Evolutionary conservation across 2,888 invertebrate genomes (phyloP).

Genomic region (Acrocyrtus sp.): DNA sequence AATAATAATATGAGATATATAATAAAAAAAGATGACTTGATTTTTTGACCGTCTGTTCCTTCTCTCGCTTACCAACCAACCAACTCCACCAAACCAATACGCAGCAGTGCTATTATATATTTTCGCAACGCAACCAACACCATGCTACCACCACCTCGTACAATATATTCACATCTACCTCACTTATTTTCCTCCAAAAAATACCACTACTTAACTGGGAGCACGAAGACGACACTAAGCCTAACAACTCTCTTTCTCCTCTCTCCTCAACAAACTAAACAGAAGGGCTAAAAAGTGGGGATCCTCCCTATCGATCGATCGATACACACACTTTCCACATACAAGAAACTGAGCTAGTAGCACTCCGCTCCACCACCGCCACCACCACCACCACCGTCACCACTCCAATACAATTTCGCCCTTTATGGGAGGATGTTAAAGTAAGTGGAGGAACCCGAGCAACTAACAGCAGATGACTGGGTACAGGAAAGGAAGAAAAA

Average conservation of each 20-base stretch:
- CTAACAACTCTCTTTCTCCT: conserved; percentile 28
- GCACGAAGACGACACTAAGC: conserved; percentile 46
- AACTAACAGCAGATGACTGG: conserved; percentile 51
- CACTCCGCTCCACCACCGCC: not conserved
- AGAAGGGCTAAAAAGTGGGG: conserved; percentile 57
- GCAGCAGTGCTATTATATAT: conserved; percentile 5
- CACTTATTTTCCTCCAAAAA: conserved; percentile 5
- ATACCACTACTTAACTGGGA: conserved; percentile 35
- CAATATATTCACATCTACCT: conserved; percentile 17
- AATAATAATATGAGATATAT: conserved; percentile 21
- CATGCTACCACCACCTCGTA: conserved; percentile 3
- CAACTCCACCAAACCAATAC: not conserved
- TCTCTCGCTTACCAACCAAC: conserved; percentile 19
- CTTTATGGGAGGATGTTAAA: conserved; percentile 32
- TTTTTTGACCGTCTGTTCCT: conserved; percentile 52
- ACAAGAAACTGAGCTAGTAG: conserved; percentile 15
- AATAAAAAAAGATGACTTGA: conserved; percentile 40
- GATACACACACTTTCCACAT: conserved; percentile 42
- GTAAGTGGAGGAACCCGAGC: conserved; percentile 46
- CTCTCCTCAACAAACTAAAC: conserved; percentile 36
- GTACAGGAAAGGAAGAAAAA: conserved; percentile 16
- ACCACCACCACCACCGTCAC: conserved; percentile 1
- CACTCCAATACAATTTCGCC: conserved; percentile 21
- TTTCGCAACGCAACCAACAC: not conserved
- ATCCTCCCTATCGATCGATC: conserved; percentile 62